These are phyloP conservation scores for Prosopocoilus inquinatus DNA, from an alignment of 2,888 invertebrate species.

Conservation along the genomic window DNA sequence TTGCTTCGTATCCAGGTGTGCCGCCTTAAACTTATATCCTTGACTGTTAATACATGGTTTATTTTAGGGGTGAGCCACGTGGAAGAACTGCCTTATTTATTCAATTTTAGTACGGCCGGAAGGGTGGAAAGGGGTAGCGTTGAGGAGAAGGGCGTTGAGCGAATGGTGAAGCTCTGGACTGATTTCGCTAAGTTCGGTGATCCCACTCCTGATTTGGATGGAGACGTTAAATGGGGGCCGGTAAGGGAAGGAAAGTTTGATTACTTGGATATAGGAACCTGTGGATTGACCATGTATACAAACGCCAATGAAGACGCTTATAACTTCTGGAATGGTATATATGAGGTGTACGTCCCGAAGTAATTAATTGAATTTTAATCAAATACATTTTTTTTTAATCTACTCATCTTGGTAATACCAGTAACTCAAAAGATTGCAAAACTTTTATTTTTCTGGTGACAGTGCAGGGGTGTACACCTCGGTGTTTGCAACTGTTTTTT, in stretches of 20 bases:
- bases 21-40: neutral
- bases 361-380: constrained; percentile 1
- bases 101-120: neutral
- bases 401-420: too few relatives aligned
- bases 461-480: too few relatives aligned
- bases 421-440: too few relatives aligned
- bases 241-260: constrained; percentile 3
- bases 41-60: neutral
- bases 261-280: constrained; percentile 10
- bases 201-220: constrained; percentile 6
- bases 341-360: constrained; percentile 6
- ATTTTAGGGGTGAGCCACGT: constrained; percentile 7
- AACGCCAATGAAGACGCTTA: constrained; percentile 1
- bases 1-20: constrained; percentile 5
- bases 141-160: constrained; percentile 1
- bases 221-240: constrained; percentile 3
- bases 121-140: constrained; percentile 4
- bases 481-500: too few relatives aligned
- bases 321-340: constrained; percentile 7
- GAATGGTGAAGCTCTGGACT: constrained; percentile 15
- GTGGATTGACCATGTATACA: neutral
- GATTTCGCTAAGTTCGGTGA: constrained; percentile 15
- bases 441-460: too few relatives aligned
- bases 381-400: too few relatives aligned
- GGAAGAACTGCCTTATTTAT: constrained; percentile 10